Evolutionary conservation across 2,113 vertebrate species (phyloP), one percentile per base, ranked within the genome.

Genomic region (Lagopus leucura): DNA sequence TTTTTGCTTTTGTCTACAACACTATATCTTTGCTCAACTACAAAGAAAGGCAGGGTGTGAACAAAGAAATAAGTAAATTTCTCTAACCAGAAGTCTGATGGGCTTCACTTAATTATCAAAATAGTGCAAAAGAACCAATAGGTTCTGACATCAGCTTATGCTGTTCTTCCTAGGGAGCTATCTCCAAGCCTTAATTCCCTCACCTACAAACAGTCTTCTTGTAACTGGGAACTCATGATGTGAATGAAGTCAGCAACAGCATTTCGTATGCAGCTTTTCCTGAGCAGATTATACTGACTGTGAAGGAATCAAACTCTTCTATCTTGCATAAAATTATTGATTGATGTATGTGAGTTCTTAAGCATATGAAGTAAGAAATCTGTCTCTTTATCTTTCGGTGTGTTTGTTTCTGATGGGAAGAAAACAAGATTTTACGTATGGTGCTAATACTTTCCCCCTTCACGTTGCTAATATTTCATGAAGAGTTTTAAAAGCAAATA

Each of bases 401-500:
- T 36, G 9, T 30, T 78, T 60, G 32, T 5, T 7, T 70, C 42
- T 71, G 47, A 30, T 47, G 30, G 40, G 8, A 71, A 76, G 77
- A 69, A 89, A 74, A 15, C 65, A 77, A 54, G 47, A 63, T 45
- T 30, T 83, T 93, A 66, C 16, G 64, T 79, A 64, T 66, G 32
- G 4, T 32, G 40, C 34, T 57, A 70, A 58, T 2, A 15, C 3
- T 57, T 95, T 86, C 34, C 11, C 66, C 48, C 66, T 84, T 71
- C 70, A 94, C 81, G 58, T 77, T 95, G 89, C 93, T 96, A 77
- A 76, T 93, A 90, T 95, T 93, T 91, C 58, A 92, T 78, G 75
- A 34, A 76, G 52, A 89, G n/a, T 10, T 89, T 89, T 91, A 80
- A 86, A 96, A 88, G 38, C 67, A 60, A 50, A 60, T 34, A 57